Conservation (phyloP, 1,140 invertebrate genomes). For the Hypsibius dujardini region DNA sequence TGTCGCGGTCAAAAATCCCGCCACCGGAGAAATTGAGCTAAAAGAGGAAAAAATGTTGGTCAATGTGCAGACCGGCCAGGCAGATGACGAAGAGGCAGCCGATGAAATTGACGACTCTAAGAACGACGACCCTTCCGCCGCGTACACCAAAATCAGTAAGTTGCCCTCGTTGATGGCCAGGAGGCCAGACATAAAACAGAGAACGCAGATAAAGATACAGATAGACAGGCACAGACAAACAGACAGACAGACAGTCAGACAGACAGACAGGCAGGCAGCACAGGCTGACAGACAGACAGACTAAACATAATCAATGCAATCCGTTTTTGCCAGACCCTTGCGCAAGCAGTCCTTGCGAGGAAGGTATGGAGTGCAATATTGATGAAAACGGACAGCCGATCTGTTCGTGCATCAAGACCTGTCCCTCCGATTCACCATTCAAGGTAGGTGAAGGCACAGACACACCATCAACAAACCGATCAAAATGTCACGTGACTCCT, state of each 20-base stretch:
- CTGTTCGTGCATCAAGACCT: conserved; percentile 66
- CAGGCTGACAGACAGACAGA: too few relatives aligned
- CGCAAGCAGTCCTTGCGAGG: conserved; percentile 63
- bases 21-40: conserved; percentile 3
- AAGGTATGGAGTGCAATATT: conserved; percentile 61
- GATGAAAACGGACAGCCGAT: conserved; percentile 48
- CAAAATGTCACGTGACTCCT: neutral
- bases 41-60: conserved; percentile 4
- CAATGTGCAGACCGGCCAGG: too few relatives aligned
- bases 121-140: neutral
- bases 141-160: neutral
- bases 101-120: conserved; percentile 9
- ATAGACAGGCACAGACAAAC: too few relatives aligned
- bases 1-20: neutral
- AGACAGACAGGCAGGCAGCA: too few relatives aligned
- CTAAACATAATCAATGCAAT: conserved; percentile 16
- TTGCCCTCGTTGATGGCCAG: too few relatives aligned
- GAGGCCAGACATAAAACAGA: too few relatives aligned
- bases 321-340: conserved; percentile 49
- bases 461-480: neutral
- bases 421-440: conserved; percentile 44
- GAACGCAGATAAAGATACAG: too few relatives aligned
- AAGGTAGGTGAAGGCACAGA: neutral
- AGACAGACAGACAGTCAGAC: too few relatives aligned
- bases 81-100: neutral